These are phyloP conservation scores for Ellobium chinense DNA, from an alignment of 2,888 invertebrate genomes.

Conservation along the genomic window DNA sequence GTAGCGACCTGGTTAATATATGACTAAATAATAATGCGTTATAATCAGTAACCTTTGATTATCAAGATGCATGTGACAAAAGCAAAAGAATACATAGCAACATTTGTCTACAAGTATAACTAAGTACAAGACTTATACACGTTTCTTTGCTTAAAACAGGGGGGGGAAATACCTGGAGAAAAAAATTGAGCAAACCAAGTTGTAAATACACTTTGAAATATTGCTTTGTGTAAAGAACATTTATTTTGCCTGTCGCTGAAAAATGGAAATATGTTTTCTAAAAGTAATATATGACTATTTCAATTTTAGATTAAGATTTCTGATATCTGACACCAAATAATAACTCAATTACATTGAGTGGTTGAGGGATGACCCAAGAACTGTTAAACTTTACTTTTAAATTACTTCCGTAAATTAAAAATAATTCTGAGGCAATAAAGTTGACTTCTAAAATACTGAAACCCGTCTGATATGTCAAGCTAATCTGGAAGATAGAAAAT, in stretches of 20 bases:
- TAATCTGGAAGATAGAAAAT: not conserved
- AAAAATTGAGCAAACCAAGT: slow-evolving; percentile 37
- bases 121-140: slow-evolving; percentile 32
- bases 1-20: slow-evolving; percentile 38
- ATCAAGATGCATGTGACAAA: slow-evolving; percentile 28
- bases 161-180: slow-evolving; percentile 7
- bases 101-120: slow-evolving; percentile 11
- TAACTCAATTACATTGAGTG: no score
- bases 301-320: no score
- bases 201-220: slow-evolving; percentile 35
- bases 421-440: not conserved
- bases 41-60: slow-evolving; percentile 32
- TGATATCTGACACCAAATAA: no score
- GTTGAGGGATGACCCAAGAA: no score
- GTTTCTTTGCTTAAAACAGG: slow-evolving; percentile 25
- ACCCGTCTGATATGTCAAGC: slow-evolving; percentile 33
- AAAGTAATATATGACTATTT: no score
- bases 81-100: not conserved
- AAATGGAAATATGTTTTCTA: no score
- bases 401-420: not conserved
- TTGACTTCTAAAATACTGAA: slow-evolving; percentile 16
- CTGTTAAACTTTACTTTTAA: no score
- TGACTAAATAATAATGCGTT: slow-evolving; percentile 10
- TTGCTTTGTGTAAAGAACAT: slow-evolving; percentile 31
- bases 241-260: not conserved